A percentile compares a stretch with the other conserved stretches of the same genome.
Evolutionary conservation across 2,113 vertebrate genomes (phyloP).

Genomic region (Poeciliopsis turrubarensis): DNA sequence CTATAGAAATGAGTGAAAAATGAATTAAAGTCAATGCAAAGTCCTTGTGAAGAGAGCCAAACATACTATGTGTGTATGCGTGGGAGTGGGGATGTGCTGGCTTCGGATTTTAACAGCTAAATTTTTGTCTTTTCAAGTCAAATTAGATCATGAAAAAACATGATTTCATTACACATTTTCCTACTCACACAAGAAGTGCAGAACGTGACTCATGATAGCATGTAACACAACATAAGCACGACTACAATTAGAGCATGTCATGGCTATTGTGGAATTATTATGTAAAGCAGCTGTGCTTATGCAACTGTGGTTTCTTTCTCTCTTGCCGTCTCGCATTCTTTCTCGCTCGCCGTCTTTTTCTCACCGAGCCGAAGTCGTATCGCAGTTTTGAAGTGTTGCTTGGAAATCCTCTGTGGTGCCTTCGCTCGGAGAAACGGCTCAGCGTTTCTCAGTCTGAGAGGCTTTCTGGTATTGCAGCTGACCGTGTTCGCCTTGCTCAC

Average conservation of each 20-base stretch:
- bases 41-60: no score
- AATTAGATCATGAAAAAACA: constrained; percentile 18
- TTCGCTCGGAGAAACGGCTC: constrained; percentile 81
- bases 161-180: neutral
- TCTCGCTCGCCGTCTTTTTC: neutral
- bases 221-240: constrained; percentile 12
- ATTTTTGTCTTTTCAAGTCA: neutral
- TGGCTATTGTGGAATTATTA: neutral
- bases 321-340: neutral
- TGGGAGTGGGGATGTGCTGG: neutral
- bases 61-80: no score
- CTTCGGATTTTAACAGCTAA: neutral
- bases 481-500: constrained; percentile 55
- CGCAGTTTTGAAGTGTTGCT: constrained; percentile 76
- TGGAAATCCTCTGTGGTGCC: constrained; percentile 81
- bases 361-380: constrained; percentile 51
- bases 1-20: no score
- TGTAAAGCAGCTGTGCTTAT: constrained; percentile 1
- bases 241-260: constrained; percentile 12
- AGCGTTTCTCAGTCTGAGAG: constrained; percentile 68
- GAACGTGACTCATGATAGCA: constrained; percentile 18
- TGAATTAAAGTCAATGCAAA: no score
- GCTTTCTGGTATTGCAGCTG: constrained; percentile 62
- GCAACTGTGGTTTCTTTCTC: neutral
- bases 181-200: neutral